Evolutionary conservation across 2,888 invertebrate genomes (phyloP), one percentile per base, ranked within the genome.

Genomic region (Globia sparganii): DNA sequence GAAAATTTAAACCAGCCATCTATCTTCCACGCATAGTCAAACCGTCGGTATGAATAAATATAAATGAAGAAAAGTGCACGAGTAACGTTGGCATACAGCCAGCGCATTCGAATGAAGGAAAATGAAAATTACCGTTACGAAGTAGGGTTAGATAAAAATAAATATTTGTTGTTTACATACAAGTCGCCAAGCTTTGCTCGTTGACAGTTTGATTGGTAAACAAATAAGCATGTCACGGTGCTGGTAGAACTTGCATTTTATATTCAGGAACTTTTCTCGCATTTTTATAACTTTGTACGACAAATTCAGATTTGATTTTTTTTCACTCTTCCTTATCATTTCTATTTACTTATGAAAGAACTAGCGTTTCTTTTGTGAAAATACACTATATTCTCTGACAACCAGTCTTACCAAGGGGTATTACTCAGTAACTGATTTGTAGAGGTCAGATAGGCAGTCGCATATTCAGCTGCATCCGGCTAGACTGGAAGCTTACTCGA

Each of bases 41-140:
- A 58, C 79, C 58, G 85, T 81, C 78, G 67, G 80, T 70, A 81
- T 75, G 73, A 84, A 85, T 77, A 83, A 86, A 85, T 83, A 86
- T 85, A 86, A 83, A 85, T 80, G 77, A 77, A 83, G 80, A 86
- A 88, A 89, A 89, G 87, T 89, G 89, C 91, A 90, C 88, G 85
- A 66, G 75, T 72, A 81, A 71, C 21, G 76, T 77, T 91, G 91
- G 91, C 87, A 70, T 46, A 75, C 46, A 68, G 91, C 91, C 91
- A 90, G 80, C 84, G 83, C 85, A 85, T 88, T 87, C 79, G 77
- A 85, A 83, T 83, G 80, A 70, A 72, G 74, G 87, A 80, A 86
- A 88, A 86, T 75, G 77, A 80, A 86, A 88, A 89, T 87, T 82
- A 81, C 84, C 83, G 83, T 83, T 86, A 87, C 84, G 75, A 81